phyloP scores from a whole-genome alignment of 2,888 invertebrate genomes.

The Argyresthia albistria region DNA sequence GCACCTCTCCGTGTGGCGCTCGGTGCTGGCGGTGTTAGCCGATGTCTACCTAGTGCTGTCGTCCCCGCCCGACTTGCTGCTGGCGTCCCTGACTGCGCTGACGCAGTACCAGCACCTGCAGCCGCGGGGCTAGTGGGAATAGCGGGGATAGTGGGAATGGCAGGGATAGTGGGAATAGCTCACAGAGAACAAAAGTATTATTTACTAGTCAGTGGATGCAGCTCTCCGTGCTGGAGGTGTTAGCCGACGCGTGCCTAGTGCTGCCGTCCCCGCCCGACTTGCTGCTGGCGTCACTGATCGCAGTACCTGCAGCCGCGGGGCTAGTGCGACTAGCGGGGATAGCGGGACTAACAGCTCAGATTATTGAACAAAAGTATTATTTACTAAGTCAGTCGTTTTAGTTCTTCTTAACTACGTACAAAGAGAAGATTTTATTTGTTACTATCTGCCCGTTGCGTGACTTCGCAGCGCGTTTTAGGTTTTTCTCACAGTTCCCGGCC shows the following conservation, averaged over 20 bases:
- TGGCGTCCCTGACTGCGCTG: conserved; percentile 56
- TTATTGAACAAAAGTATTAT: too few species aligned
- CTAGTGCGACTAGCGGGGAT: too few species aligned
- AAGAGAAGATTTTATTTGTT: too few species aligned
- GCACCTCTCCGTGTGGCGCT: conserved; percentile 74
- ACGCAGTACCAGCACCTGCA: conserved; percentile 57
- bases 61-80: conserved; percentile 65
- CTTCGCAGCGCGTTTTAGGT: too few species aligned
- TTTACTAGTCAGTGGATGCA: conserved; percentile 56
- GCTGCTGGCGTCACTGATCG: conserved; percentile 61
- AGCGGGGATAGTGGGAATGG: too few species aligned
- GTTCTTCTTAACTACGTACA: too few species aligned
- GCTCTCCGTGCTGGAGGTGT: conserved; percentile 71
- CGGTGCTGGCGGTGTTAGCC: conserved; percentile 70
- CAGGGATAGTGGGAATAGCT: too few species aligned
- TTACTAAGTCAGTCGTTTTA: too few species aligned
- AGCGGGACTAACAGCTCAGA: too few species aligned
- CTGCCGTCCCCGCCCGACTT: conserved; percentile 67
- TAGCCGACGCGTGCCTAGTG: conserved; percentile 71
- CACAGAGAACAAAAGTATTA: too few species aligned
- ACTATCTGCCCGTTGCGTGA: too few species aligned
- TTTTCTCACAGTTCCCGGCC: too few species aligned
- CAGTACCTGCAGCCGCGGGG: conserved; percentile 45
- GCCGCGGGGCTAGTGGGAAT: conserved; percentile 26
- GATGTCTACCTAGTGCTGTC: conserved; percentile 71